These are phyloP conservation scores for Pithys albifrons DNA, from an alignment of 2,113 vertebrate species.

Conservation along the genomic window DNA sequence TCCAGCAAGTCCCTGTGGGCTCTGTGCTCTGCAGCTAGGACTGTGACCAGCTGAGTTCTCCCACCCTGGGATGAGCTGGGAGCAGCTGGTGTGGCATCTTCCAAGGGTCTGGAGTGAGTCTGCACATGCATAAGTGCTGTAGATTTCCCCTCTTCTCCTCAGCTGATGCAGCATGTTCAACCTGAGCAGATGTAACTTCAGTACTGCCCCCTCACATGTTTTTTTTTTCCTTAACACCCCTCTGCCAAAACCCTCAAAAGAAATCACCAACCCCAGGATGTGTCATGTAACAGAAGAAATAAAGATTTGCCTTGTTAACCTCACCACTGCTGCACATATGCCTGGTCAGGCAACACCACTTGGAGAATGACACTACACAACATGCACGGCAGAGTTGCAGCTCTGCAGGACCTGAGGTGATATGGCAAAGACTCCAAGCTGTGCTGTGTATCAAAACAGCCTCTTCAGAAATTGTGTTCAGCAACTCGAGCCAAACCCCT, in stretches of 20 bases:
- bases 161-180: not conserved
- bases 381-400: not conserved
- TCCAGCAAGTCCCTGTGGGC: not conserved
- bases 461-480: not conserved
- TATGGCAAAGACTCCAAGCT: not conserved
- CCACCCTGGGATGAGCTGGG: not conserved
- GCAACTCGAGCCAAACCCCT: not conserved
- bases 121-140: rapidly evolving
- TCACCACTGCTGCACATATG: not conserved
- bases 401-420: not conserved
- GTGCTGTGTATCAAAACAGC: not conserved
- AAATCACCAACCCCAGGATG: not conserved
- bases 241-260: not conserved
- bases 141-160: not conserved
- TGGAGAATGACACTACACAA: not conserved
- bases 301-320: not conserved
- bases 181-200: not conserved
- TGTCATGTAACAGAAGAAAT: not conserved
- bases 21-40: not conserved
- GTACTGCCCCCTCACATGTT: rapidly evolving
- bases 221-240: rapidly evolving
- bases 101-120: not conserved
- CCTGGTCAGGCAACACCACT: not conserved
- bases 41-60: not conserved
- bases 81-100: not conserved